Evolutionary conservation across 2,797 vertebrate species (phyloP).

Genomic region (Crossoptilon crossoptilon): DNA sequence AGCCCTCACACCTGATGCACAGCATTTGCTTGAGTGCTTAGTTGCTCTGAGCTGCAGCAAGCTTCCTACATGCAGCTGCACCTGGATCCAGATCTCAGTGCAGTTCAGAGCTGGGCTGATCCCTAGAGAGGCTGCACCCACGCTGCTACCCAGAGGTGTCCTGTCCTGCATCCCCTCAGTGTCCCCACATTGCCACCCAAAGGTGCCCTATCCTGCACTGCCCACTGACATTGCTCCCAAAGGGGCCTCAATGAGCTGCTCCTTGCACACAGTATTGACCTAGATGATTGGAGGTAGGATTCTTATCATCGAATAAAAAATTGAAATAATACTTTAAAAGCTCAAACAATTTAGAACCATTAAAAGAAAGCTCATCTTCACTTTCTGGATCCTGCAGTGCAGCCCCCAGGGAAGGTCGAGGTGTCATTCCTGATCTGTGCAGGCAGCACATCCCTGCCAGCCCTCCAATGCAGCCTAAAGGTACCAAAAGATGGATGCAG

Average conservation of each 20-base stretch:
- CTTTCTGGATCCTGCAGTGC: background rate
- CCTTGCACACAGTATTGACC: fast-evolving
- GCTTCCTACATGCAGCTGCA: background rate
- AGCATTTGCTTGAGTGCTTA: background rate
- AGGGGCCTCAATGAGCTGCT: fast-evolving
- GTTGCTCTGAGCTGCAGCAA: background rate
- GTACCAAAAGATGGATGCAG: background rate
- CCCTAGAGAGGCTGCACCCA: background rate
- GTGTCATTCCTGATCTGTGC: background rate
- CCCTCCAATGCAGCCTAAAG: background rate
- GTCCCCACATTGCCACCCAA: background rate
- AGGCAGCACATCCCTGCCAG: background rate
- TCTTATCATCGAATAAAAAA: background rate
- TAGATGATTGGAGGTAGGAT: background rate
- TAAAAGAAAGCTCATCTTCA: too few species aligned
- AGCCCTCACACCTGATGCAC: fast-evolving
- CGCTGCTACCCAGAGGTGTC: too few species aligned
- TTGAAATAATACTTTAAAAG: too few species aligned
- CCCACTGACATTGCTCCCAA: fast-evolving
- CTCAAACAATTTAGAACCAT: too few species aligned
- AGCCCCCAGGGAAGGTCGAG: background rate
- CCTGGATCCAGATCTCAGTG: fast-evolving
- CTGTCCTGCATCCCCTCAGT: background rate
- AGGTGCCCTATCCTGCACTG: background rate
- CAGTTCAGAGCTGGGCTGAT: fast-evolving